Evolutionary conservation across 2,113 vertebrate genomes (phyloP).

Genomic region (Semicossyphus pulcher): DNA sequence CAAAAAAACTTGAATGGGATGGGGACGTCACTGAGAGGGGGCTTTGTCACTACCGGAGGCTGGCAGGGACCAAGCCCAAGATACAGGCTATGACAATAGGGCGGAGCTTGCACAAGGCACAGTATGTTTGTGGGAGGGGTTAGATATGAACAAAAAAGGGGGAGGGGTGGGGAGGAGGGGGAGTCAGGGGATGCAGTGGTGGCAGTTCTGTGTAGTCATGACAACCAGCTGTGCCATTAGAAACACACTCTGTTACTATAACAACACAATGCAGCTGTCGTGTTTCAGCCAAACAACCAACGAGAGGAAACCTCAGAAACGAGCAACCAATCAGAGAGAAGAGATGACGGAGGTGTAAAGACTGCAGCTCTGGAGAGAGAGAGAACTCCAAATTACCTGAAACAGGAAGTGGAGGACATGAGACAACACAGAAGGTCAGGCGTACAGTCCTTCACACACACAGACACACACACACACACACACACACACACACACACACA

Average conservation of each 20-base stretch:
- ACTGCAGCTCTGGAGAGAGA: conserved; percentile 33
- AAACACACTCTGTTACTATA: conserved; percentile 64
- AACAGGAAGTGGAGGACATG: conserved; percentile 43
- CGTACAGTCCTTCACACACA: conserved; percentile 20
- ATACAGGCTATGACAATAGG: background rate
- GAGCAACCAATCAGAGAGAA: conserved; percentile 44
- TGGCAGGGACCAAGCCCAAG: background rate
- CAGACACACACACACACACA: conserved; percentile 8
- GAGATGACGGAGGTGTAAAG: conserved; percentile 2
- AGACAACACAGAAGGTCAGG: conserved; percentile 25
- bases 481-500: background rate
- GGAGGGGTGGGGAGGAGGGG: fast-evolving
- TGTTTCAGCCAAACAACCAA: conserved; percentile 72
- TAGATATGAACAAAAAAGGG: conserved; percentile 21
- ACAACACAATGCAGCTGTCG: conserved; percentile 54
- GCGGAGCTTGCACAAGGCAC: conserved; percentile 59
- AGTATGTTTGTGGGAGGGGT: conserved; percentile 37
- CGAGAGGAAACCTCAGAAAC: conserved; percentile 32
- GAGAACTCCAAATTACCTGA: conserved; percentile 22
- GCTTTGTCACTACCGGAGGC: background rate
- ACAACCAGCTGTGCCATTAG: conserved; percentile 75
- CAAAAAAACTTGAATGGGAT: no score
- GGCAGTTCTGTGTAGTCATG: conserved; percentile 64
- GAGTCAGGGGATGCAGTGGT: background rate
- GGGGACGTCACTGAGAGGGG: background rate